phyloP scores from a whole-genome alignment of 2,797 vertebrate species.

The Poecilia velifera region DNA sequence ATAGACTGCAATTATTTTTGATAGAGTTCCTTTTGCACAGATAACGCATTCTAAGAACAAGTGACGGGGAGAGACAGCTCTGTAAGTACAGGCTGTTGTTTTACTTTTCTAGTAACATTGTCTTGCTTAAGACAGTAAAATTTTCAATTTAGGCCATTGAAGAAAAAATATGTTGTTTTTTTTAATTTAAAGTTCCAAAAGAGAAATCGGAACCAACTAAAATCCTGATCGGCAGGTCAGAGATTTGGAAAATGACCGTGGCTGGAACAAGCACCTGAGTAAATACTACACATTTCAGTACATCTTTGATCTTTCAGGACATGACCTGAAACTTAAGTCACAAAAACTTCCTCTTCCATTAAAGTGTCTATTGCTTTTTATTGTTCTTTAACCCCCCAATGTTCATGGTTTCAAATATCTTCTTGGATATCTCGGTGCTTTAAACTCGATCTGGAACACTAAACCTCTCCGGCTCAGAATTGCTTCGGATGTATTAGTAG shows the following conservation, averaged over 20 bases:
- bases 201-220: background rate
- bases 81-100: background rate
- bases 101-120: background rate
- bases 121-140: background rate
- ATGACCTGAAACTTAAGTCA: slow-evolving; percentile 61
- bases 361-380: slow-evolving; percentile 49
- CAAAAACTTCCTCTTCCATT: slow-evolving; percentile 58
- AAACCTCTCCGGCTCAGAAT: slow-evolving; percentile 17
- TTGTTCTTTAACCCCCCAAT: slow-evolving; percentile 50
- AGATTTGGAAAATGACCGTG: background rate
- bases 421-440: slow-evolving; percentile 41
- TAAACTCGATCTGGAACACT: slow-evolving; percentile 46
- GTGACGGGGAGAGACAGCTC: background rate
- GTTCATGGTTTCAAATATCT: slow-evolving; percentile 59
- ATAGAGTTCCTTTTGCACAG: background rate
- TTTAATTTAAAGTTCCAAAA: background rate
- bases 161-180: background rate
- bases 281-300: slow-evolving; percentile 32
- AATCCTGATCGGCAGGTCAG: background rate
- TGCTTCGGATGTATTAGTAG: slow-evolving; percentile 22
- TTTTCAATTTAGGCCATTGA: background rate
- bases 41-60: background rate
- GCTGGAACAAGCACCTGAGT: slow-evolving; percentile 9
- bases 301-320: slow-evolving; percentile 56
- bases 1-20: background rate